These are phyloP conservation scores for Chaetodon trifasciatus DNA, from an alignment of 2,797 vertebrate genomes.

Conservation along the genomic window DNA sequence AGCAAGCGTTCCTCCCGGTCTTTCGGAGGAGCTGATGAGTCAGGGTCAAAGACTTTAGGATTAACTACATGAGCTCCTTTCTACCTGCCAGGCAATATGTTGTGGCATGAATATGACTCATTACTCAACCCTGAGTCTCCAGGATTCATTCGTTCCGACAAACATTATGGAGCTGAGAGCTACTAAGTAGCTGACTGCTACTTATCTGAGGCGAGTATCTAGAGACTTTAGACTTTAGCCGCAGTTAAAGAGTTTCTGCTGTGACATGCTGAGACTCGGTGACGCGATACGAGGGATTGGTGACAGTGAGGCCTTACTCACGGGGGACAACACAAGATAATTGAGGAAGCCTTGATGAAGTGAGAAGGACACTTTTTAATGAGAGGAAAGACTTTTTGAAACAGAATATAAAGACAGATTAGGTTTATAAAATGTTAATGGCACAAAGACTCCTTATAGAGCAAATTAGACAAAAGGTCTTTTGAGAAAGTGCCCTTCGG, in stretches of 20 bases:
- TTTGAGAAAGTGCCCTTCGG: constrained; percentile 48
- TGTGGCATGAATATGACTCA: constrained; percentile 55
- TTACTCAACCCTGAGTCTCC: constrained; percentile 34
- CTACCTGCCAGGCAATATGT: constrained; percentile 50
- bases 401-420: constrained; percentile 7
- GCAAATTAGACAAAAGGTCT: constrained; percentile 23
- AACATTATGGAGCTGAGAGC: constrained; percentile 32
- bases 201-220: constrained; percentile 37
- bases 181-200: constrained; percentile 8
- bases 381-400: not conserved
- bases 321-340: constrained; percentile 33
- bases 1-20: constrained; percentile 4
- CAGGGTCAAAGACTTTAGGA: constrained; percentile 34
- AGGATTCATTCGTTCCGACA: constrained; percentile 14
- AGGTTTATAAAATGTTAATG: constrained; percentile 21
- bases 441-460: constrained; percentile 18
- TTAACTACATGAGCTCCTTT: constrained; percentile 38
- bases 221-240: constrained; percentile 13
- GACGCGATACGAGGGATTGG: constrained; percentile 43
- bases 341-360: constrained; percentile 29
- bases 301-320: constrained; percentile 47
- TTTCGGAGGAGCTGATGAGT: constrained; percentile 46
- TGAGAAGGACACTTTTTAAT: constrained; percentile 27
- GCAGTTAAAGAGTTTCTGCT: constrained; percentile 44
- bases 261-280: constrained; percentile 36